A percentile compares a stretch with the other conserved stretches of the same genome.
phyloP scores from a whole-genome alignment of 2,113 vertebrate genomes.

The Mus musculus region DNA sequence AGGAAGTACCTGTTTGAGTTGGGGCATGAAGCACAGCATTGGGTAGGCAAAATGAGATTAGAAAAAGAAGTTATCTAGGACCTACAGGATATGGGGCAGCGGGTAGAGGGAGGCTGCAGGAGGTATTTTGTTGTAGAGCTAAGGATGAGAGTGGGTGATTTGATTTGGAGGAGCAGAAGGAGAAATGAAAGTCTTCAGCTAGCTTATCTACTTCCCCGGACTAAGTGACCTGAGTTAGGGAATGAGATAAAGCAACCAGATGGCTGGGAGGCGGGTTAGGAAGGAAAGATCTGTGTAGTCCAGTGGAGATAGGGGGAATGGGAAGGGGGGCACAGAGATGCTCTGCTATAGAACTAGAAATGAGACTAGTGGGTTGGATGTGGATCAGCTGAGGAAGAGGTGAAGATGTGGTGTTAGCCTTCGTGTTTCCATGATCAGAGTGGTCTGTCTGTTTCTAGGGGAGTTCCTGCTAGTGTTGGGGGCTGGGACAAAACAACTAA shows the following conservation, averaged over 20 bases:
- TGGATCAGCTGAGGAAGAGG: background rate
- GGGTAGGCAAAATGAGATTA: background rate
- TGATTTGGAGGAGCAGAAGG: background rate
- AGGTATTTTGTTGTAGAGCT: background rate
- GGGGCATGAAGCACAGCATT: background rate
- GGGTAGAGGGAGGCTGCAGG: background rate
- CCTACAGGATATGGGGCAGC: too few relatives aligned
- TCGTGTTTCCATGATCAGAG: background rate
- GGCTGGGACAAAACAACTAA: background rate
- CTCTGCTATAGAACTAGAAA: background rate
- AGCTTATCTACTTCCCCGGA: background rate
- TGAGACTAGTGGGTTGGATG: background rate
- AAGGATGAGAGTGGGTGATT: background rate
- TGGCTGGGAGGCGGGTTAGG: background rate
- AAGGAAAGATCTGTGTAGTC: background rate
- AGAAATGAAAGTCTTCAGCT: background rate
- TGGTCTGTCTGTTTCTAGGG: background rate
- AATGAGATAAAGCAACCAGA: background rate
- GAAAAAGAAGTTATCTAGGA: background rate
- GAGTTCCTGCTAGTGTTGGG: background rate
- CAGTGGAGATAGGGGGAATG: background rate
- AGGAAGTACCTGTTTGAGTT: background rate
- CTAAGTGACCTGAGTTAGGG: background rate
- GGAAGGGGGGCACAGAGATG: background rate
- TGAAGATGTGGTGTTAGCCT: background rate